Evolutionary conservation across 2,797 vertebrate species (phyloP), one percentile per base, ranked within the genome.

Genomic region (Sus cebifrons): DNA sequence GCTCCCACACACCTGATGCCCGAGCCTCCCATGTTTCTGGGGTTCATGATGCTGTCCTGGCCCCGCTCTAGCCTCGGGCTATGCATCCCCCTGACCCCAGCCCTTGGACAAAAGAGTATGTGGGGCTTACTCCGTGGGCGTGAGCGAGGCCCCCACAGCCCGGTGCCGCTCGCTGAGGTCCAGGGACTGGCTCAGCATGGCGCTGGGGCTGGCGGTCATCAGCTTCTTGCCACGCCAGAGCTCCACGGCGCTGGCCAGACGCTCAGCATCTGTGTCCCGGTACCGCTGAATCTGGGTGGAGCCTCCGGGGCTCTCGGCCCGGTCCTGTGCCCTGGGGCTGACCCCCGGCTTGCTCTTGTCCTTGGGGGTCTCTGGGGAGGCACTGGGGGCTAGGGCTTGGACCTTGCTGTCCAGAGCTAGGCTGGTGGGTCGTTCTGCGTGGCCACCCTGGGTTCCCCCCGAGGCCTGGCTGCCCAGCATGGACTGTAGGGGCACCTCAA

Each of bases 201-300:
- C 98, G 3, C 96, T 97, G 83, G 97, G 77, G 40, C 97, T 87
- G 1, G 98, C 0, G 0, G 99, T 83, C 82, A 91, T 5, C 84
- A 98, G 98, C 4, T 99, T 99, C 97, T 98, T 99, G 86, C 98
- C 99, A 52, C 97, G 99, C 99, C 99, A 99, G 65, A 98, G 98
- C 68, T 99, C 99, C 0, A 99, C 99, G 44, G 99, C 99, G 32
- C 98, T 99, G 96, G 99, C 99, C 0, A 99, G 97, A 2, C 98
- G 99, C 4, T 97, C 98, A 0, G 98, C 71, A 67, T 99, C 99
- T 0, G 94, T 98, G 96, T 98, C 98, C 78, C 98, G 98, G 0
- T 99, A 99, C 94, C 99, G 99, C 3, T 99, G 99, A 94, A 98
- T 98, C 68, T 98, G 98, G 86, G 97, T 96, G 1, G 98, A 97